Conservation (phyloP, 2,797 vertebrate genomes). For the Hephaestus fuliginosus region DNA sequence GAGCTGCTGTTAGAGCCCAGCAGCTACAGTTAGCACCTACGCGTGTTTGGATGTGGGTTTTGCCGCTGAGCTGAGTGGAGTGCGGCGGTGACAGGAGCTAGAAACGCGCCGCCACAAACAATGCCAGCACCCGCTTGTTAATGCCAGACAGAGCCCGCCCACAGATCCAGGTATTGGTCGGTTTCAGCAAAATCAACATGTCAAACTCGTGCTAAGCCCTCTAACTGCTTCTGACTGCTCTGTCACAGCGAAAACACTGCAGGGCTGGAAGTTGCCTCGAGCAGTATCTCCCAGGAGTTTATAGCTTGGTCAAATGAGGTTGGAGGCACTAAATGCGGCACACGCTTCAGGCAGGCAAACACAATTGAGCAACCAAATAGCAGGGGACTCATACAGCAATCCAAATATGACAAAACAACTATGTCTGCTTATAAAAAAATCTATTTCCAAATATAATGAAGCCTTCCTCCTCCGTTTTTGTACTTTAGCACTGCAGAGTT, state of each 20-base stretch:
- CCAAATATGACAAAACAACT: constrained; percentile 13
- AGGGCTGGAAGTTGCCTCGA: constrained; percentile 18
- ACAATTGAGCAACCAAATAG: constrained; percentile 26
- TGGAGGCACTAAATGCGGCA: constrained; percentile 30
- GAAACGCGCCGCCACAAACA: constrained; percentile 18
- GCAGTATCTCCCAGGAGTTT: constrained; percentile 41
- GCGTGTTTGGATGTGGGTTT: constrained; percentile 46
- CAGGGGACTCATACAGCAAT: constrained; percentile 9
- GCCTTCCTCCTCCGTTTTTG: constrained; percentile 4
- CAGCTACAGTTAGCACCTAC: constrained; percentile 53
- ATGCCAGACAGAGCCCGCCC: constrained; percentile 3
- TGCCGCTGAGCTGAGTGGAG: constrained; percentile 31
- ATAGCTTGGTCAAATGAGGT: constrained; percentile 20
- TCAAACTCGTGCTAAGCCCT: constrained; percentile 26
- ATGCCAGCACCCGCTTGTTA: constrained; percentile 31
- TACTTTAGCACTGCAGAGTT: neutral
- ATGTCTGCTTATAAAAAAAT: neutral
- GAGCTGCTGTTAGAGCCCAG: constrained; percentile 38
- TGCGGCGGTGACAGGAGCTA: constrained; percentile 40
- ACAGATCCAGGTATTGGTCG: constrained; percentile 24
- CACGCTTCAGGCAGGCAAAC: constrained; percentile 29
- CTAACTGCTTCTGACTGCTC: constrained; percentile 29
- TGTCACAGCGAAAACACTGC: constrained; percentile 35
- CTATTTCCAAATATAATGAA: neutral
- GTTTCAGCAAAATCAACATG: constrained; percentile 36